A percentile compares a stretch with the other conserved stretches of the same genome.
These are phyloP conservation scores for Acanthiza pusilla DNA, from an alignment of 2,797 vertebrate species.

Conservation along the genomic window DNA sequence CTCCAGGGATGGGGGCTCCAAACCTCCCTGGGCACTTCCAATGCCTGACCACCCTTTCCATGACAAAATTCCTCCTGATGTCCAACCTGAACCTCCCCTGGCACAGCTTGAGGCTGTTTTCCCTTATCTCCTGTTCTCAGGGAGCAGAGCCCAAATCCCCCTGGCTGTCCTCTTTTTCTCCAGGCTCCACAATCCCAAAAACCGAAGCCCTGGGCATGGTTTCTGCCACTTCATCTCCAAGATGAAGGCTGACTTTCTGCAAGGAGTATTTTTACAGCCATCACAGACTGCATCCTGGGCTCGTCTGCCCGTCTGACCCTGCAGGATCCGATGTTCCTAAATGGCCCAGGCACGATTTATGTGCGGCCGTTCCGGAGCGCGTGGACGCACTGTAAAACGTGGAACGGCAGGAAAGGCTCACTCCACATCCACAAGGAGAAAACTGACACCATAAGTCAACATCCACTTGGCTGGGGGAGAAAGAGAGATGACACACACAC, in stretches of 20 bases:
- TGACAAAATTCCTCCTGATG: background rate
- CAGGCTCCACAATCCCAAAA: background rate
- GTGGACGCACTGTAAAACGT: background rate
- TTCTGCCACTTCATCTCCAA: background rate
- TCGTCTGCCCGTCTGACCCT: background rate
- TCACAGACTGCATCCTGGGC: background rate
- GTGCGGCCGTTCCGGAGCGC: background rate
- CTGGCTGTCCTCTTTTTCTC: background rate
- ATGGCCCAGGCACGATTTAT: background rate
- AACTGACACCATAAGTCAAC: slow-evolving; percentile 30
- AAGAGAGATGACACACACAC: background rate
- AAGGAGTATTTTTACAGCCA: background rate
- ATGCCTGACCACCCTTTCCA: background rate
- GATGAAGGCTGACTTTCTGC: background rate
- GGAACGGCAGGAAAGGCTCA: background rate
- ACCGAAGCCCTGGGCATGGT: background rate
- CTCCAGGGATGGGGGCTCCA: background rate
- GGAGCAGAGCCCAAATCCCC: background rate
- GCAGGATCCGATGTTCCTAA: background rate
- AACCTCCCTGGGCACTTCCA: background rate
- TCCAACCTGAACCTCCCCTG: background rate
- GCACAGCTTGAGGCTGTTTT: rapidly evolving
- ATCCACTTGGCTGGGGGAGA: background rate
- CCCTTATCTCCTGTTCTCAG: background rate
- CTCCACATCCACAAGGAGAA: slow-evolving; percentile 37